Base-by-base conservation (phyloP, 2,888 invertebrate genomes). In the Euproctis similis region DNA sequence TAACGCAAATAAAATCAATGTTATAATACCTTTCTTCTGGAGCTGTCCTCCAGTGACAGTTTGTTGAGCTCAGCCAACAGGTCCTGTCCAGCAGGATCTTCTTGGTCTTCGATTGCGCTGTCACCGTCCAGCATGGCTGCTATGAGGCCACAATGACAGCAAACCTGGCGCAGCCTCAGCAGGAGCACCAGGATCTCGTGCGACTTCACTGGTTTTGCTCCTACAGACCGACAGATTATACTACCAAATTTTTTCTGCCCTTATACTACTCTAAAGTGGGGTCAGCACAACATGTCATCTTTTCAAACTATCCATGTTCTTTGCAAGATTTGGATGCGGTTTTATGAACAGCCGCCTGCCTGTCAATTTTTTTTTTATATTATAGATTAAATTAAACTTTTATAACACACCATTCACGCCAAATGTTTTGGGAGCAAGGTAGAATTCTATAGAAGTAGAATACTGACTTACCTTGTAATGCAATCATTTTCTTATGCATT, bases 81-180 rank as follows among this genome's bases (percentile, higher is more conserved):
- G 64, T 92, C 89, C 12, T 88, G 61, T 0, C 39, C 60, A 24
- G 42, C 75, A 4, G 54, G 49, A 39, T 70, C 69, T 23, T 61
- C 62, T 1, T 36, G 37, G 17, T 50, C 48, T 20, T 39, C 53
- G 2, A 52, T 42, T 3, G 66, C 52, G 12, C 67, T 68, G 16
- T 74, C 78, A 19, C 59, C 62, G 46, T 85, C 82, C 51, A 87
- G 34, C 87, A 87, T 87, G 63, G 68, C 65, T 11, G 74, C 75
- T 47, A 96, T 93, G 8, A 98, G 86, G 0, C 91, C 90, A 13
- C 96, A 92, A 81, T 97, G 97, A 59, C 94, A 93, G 47, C 70
- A 71, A 31, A 71, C 70, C 65, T 98, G 97, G 1, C 97, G 87
- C 34, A 98, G 73, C 7, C 97, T 87, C 30, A 97, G 72, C 8